Base-by-base conservation (phyloP, 1,140 invertebrate species). In the Zaprionus camerounensis region DNA sequence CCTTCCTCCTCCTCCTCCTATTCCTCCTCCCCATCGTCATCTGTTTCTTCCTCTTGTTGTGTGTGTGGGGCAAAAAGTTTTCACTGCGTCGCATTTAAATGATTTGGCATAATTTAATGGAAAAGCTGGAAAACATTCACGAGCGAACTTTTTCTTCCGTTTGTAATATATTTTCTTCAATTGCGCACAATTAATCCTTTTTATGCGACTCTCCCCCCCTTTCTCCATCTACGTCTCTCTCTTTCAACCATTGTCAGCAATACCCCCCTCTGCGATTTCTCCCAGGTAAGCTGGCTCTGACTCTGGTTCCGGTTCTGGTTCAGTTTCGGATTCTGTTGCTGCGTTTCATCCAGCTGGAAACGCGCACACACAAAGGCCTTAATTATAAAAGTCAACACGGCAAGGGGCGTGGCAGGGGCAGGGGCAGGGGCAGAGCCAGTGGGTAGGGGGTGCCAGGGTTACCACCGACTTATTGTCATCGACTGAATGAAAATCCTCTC, bases 31-130 rank as follows among this genome's bases (percentile, higher is more conserved):
- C 34, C 34, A 11, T 11, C 34, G 1, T n/a, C 38, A n/a, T n/a
- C 5, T 2, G 2, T 5, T 17, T 11, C 13, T n/a, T 17, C 15
- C n/a, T 38, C 6, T 3, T 46, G 41, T 20, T 46, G 6, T 46
- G 41, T 44, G 41, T 44, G n/a, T 41, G 41, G n/a, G n/a, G 41
- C 41, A 46, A 41, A 41, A 41, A 41, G 38, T 41, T 41, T 41
- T 41, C 38, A 41, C 38, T n/a, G 38, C 38, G 38, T 46, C 41
- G 84, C 84, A 88, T 88, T 87, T 88, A 87, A 87, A 87, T 81
- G 84, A 84, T 87, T 88, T 88, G 88, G 85, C 84, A 88, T 88
- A 84, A 90, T 90, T 88, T 85, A 88, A 88, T 84, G 74, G 67
- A 56, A 73, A 49, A 17, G 24, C 44, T 56, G 36, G 34, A 44